Base-by-base conservation (phyloP, 2,888 invertebrate genomes). In the Drosophila birchii region DNA sequence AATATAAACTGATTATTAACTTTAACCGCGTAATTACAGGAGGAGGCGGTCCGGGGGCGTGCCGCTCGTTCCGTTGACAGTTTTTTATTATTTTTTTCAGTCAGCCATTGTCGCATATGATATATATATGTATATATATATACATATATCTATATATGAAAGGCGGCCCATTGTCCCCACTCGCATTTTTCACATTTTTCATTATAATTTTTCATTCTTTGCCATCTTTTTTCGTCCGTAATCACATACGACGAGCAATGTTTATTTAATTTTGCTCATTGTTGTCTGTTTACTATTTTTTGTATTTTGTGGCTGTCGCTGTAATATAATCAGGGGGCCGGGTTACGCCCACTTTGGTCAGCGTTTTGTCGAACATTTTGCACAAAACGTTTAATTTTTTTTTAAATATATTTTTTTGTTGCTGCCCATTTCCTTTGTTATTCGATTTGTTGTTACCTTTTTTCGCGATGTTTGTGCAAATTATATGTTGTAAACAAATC, bases 11-110 rank as follows among this genome's bases (percentile, higher is more conserved):
- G 79, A 73, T 86, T 88, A 88, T 88, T 88, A 88, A 70, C 72
- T 73, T 74, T 85, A 81, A 88, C 84, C 76, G 78, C 79, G 78
- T 86, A 85, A 83, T 83, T 85, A 76, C 62, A 70, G 70, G 54
- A 49, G 68, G 43, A 43, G 67, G 56, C 49, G 71, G 39, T 34
- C 7, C 23, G 44, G 74, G 77, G 80, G 85, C 82, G 79, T 79
- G 77, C 39, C 79, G 56, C 41, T 44, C 70, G 85, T 81, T 80
- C 78, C 79, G 75, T 84, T 84, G 81, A 82, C 84, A 84, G 68
- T 83, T 79, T 79, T 70, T 60, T 67, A 74, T 69, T 67, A 26
- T 53, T 49, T 26, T 38, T 54, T 51, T 44, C 47, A 43, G 59
- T 53, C 58, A 43, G 43, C 36, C 59, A 66, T 66, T 66, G 64